Evolutionary conservation across 2,888 invertebrate genomes (phyloP).

Genomic region (Pyrgus malvae): DNA sequence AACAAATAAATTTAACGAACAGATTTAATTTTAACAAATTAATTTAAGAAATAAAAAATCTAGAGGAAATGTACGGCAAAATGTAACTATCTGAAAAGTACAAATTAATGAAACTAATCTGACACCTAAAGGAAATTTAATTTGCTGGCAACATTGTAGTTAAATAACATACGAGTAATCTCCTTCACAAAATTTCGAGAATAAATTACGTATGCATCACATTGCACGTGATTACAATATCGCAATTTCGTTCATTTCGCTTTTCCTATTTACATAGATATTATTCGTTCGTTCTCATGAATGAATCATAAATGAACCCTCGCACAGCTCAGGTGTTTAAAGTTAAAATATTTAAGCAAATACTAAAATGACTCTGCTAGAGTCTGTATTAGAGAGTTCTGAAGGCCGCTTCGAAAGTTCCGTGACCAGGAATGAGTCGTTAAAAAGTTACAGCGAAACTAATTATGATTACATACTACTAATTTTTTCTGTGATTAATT

Average conservation of each 20-base stretch:
- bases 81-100: neutral
- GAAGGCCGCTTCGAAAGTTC: too few relatives aligned
- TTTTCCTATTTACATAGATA: slow-evolving; percentile 10
- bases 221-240: slow-evolving; percentile 11
- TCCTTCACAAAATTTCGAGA: slow-evolving; percentile 4
- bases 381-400: too few relatives aligned
- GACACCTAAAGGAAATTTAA: neutral
- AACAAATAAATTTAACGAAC: too few relatives aligned
- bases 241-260: slow-evolving; percentile 19
- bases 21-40: too few relatives aligned
- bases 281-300: slow-evolving; percentile 12
- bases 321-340: too few relatives aligned
- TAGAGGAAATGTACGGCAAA: neutral
- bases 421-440: too few relatives aligned
- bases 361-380: too few relatives aligned
- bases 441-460: too few relatives aligned
- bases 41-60: too few relatives aligned
- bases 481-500: too few relatives aligned
- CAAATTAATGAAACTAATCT: neutral
- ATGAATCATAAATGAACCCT: slow-evolving; percentile 1
- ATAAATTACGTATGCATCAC: slow-evolving; percentile 12
- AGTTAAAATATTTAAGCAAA: too few relatives aligned
- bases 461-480: too few relatives aligned
- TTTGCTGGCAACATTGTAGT: neutral
- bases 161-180: slow-evolving; percentile 11